phyloP scores from a whole-genome alignment of 2,797 vertebrate species.

The Sparidentex hasta region DNA sequence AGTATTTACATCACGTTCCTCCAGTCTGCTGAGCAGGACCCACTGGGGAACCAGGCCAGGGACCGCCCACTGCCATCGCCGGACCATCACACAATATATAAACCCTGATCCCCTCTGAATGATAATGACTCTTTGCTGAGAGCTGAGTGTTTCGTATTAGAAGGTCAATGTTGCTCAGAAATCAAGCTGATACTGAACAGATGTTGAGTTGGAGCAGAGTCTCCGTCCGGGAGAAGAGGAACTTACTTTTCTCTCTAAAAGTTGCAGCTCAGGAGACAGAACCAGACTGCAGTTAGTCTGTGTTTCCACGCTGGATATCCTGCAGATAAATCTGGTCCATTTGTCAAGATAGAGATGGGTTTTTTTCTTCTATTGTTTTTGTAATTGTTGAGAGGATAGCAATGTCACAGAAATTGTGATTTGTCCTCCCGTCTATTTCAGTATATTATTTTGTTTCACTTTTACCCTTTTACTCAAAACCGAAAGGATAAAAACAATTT shows the following conservation, averaged over 20 bases:
- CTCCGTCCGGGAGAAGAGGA: conserved; percentile 52
- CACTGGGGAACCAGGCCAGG: conserved; percentile 58
- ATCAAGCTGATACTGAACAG: conserved; percentile 76
- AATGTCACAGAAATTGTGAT: background rate
- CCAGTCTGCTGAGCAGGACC: conserved; percentile 45
- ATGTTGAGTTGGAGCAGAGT: conserved; percentile 75
- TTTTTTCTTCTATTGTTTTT: background rate
- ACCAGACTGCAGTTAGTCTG: conserved; percentile 45
- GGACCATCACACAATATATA: conserved; percentile 60
- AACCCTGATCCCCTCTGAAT: conserved; percentile 60
- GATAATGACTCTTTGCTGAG: conserved; percentile 61
- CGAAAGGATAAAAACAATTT: background rate
- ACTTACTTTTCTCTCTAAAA: conserved; percentile 45
- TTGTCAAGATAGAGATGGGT: conserved; percentile 20
- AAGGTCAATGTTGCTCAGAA: conserved; percentile 60
- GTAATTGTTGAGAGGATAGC: background rate
- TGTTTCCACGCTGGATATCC: conserved; percentile 50
- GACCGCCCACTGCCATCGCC: conserved; percentile 46
- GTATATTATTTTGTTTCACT: background rate
- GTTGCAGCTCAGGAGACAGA: conserved; percentile 37
- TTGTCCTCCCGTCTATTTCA: background rate
- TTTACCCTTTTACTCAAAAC: conserved; percentile 8
- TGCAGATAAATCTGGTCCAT: conserved; percentile 36
- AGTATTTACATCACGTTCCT: conserved; percentile 61
- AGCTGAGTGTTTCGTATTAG: conserved; percentile 72